Percentiles rank a stretch among this genome's conserved stretches.
Conservation (phyloP, 2,113 vertebrate genomes). For the Acinonyx jubatus region DNA sequence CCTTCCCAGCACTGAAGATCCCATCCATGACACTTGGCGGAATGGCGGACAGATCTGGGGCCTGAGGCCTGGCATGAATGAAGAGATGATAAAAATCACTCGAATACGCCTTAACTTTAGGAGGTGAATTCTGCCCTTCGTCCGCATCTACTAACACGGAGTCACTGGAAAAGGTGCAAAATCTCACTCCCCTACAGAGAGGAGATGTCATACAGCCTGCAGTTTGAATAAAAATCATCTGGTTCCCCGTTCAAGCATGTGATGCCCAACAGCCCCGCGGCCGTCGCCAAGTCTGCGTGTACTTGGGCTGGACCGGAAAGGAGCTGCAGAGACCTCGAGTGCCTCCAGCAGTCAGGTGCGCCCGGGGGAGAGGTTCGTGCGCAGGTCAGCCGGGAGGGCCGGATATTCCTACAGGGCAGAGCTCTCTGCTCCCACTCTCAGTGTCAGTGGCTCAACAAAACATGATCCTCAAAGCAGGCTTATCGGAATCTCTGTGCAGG, state of each 20-base stretch:
- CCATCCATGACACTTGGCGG: not conserved
- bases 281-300: not conserved
- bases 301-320: not conserved
- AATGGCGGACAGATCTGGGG: not conserved
- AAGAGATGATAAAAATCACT: not conserved
- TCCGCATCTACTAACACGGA: not conserved
- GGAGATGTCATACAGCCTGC: not conserved
- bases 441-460: too few species aligned
- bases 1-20: not conserved
- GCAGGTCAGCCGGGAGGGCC: not conserved
- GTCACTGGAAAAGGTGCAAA: too few species aligned
- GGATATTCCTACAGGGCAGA: not conserved
- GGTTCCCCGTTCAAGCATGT: not conserved
- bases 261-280: not conserved
- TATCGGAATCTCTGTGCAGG: not conserved
- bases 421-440: not conserved
- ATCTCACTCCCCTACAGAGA: not conserved
- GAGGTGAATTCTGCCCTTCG: not conserved
- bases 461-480: not conserved
- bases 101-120: not conserved
- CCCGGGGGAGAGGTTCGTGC: too few species aligned
- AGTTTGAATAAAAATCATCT: not conserved
- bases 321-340: rapidly evolving
- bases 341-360: rapidly evolving
- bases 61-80: not conserved